Conservation (phyloP, 2,888 invertebrate species). For the Erebia palarica region DNA sequence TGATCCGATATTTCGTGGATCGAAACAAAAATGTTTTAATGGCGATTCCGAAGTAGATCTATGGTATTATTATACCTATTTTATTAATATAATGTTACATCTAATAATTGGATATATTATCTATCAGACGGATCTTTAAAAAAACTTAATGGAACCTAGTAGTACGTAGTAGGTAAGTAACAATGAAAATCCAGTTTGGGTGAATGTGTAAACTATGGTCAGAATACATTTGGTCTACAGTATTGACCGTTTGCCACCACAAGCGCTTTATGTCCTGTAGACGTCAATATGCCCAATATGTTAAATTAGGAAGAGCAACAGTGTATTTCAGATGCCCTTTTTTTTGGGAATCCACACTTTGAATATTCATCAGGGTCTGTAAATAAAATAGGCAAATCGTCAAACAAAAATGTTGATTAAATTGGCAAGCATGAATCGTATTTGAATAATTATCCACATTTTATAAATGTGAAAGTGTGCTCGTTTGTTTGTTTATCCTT, state of each 20-base stretch:
- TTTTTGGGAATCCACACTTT: background rate
- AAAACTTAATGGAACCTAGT: no score
- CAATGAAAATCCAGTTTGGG: background rate
- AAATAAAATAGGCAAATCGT: constrained; percentile 4
- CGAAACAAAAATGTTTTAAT: constrained; percentile 25
- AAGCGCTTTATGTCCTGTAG: constrained; percentile 73
- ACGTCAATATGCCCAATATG: constrained; percentile 47
- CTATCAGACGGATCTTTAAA: no score
- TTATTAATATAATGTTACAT: no score
- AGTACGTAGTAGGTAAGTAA: background rate
- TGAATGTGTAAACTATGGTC: background rate
- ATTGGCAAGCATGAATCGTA: no score
- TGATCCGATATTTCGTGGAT: constrained; percentile 19
- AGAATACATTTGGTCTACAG: constrained; percentile 25
- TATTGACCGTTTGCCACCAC: constrained; percentile 59
- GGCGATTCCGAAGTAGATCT: background rate
- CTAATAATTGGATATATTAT: no score
- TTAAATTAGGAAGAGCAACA: constrained; percentile 36
- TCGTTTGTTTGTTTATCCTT: no score
- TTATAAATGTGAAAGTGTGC: no score
- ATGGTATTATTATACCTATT: no score
- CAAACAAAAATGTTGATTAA: background rate
- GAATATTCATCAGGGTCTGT: constrained; percentile 15
- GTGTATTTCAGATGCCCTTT: constrained; percentile 3
- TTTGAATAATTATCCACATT: no score